These are phyloP conservation scores for Heliothis subflexa DNA, from an alignment of 1,140 invertebrate species.

Conservation along the genomic window DNA sequence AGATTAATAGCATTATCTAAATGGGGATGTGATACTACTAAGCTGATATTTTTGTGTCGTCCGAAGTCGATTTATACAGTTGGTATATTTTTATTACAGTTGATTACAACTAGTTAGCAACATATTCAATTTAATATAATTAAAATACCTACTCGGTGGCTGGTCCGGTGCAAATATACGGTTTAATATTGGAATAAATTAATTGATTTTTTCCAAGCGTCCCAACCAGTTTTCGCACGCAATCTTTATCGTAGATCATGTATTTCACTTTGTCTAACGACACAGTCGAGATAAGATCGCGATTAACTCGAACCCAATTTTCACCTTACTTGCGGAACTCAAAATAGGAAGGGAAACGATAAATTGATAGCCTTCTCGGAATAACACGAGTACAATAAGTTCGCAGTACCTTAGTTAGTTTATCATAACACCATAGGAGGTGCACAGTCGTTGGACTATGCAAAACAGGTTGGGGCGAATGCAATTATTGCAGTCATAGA, in stretches of 20 bases:
- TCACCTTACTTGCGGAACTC: constrained; percentile 16
- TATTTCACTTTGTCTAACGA: background rate
- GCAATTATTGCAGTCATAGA: constrained; percentile 72
- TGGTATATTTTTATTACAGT: constrained; percentile 4
- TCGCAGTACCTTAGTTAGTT: constrained; percentile 43
- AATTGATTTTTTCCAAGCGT: too few species aligned
- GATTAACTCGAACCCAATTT: constrained; percentile 4
- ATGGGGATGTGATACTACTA: constrained; percentile 30
- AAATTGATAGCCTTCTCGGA: constrained; percentile 39
- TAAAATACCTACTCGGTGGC: constrained; percentile 17
- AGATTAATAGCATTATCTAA: constrained; percentile 29
- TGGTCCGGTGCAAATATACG: constrained; percentile 15
- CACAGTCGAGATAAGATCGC: background rate
- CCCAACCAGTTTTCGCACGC: too few species aligned
- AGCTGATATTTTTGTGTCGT: background rate
- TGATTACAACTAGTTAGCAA: constrained; percentile 1
- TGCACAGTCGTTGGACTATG: constrained; percentile 24
- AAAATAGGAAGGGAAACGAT: constrained; percentile 26
- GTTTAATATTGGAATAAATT: constrained; percentile 11
- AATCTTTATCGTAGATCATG: too few species aligned
- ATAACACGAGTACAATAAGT: constrained; percentile 32
- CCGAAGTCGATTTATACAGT: background rate
- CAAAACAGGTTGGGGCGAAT: constrained; percentile 54
- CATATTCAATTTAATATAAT: constrained; percentile 27
- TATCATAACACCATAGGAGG: constrained; percentile 48